These are phyloP conservation scores for Drosophila jambulina DNA, from an alignment of 1,140 invertebrate species.

Conservation along the genomic window DNA sequence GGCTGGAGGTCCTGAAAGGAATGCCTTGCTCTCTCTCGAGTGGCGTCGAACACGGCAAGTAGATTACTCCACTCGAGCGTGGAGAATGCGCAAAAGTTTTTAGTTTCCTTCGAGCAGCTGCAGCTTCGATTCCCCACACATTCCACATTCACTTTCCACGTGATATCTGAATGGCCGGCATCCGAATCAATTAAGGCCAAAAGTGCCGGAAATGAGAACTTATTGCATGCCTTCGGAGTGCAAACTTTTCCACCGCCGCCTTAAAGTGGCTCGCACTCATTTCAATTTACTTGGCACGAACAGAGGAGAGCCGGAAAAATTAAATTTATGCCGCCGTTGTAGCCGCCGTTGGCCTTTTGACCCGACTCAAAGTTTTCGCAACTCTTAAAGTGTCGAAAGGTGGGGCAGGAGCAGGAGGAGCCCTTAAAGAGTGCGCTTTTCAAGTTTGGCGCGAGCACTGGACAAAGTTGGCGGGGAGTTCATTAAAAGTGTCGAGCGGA, in stretches of 20 bases:
- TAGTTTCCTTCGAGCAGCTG: neutral
- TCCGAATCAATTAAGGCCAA: slow-evolving; percentile 65
- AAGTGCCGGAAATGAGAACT: slow-evolving; percentile 72
- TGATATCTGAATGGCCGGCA: neutral
- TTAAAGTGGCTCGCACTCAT: slow-evolving; percentile 70
- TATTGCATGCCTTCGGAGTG: slow-evolving; percentile 60
- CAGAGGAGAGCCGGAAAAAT: slow-evolving; percentile 30
- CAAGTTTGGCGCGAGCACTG: slow-evolving; percentile 10
- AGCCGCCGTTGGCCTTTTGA: slow-evolving; percentile 35
- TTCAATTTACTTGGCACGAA: slow-evolving; percentile 71
- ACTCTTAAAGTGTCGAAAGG: slow-evolving; percentile 61
- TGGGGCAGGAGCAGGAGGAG: neutral
- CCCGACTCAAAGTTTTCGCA: slow-evolving; percentile 54
- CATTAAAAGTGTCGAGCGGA: slow-evolving; percentile 39
- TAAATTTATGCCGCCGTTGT: slow-evolving; percentile 54
- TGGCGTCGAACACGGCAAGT: slow-evolving; percentile 44
- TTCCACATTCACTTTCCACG: neutral
- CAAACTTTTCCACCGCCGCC: slow-evolving; percentile 32
- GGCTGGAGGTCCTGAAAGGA: slow-evolving; percentile 3
- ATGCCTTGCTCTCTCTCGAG: slow-evolving; percentile 4
- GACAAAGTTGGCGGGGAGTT: slow-evolving; percentile 43
- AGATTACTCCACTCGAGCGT: slow-evolving; percentile 33
- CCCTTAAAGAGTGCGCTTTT: slow-evolving; percentile 29
- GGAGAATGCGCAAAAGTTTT: slow-evolving; percentile 24
- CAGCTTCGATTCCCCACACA: slow-evolving; percentile 6